These are phyloP conservation scores for Aphrophora alni DNA, from an alignment of 2,888 invertebrate species.

Conservation along the genomic window DNA sequence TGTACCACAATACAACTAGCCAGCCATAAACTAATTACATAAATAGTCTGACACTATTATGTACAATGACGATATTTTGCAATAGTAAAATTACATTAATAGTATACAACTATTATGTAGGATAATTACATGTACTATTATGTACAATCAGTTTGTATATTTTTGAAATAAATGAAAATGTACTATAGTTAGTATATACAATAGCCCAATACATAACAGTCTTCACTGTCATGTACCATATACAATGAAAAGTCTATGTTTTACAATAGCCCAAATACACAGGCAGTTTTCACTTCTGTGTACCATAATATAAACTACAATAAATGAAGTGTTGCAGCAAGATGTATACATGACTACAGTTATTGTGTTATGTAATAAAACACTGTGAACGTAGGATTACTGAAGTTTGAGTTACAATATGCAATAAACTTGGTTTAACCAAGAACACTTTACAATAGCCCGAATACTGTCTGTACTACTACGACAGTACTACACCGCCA, in stretches of 20 bases:
- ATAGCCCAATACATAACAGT: slow-evolving; percentile 42
- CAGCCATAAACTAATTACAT: slow-evolving; percentile 49
- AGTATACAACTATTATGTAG: slow-evolving; percentile 45
- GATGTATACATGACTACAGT: background rate
- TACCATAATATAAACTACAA: slow-evolving; percentile 39
- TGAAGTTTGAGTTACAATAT: slow-evolving; percentile 39
- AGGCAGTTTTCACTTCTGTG: slow-evolving; percentile 45
- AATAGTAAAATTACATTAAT: slow-evolving; percentile 36
- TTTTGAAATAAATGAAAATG: slow-evolving; percentile 29
- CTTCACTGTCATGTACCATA: slow-evolving; percentile 39
- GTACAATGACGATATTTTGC: slow-evolving; percentile 45
- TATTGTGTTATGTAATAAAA: slow-evolving; percentile 4
- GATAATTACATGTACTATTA: slow-evolving; percentile 42
- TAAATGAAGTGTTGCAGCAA: slow-evolving; percentile 11
- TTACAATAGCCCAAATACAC: slow-evolving; percentile 48
- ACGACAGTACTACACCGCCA: slow-evolving; percentile 39
- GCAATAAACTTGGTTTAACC: slow-evolving; percentile 12
- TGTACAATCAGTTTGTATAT: slow-evolving; percentile 33
- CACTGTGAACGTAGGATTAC: slow-evolving; percentile 34
- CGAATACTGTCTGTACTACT: slow-evolving; percentile 43
- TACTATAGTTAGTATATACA: slow-evolving; percentile 43
- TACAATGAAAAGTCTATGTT: slow-evolving; percentile 37
- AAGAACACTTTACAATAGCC: slow-evolving; percentile 46
- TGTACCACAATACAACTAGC: slow-evolving; percentile 34
- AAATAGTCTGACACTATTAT: slow-evolving; percentile 51